phyloP scores from a whole-genome alignment of 30 jellyfish, hydroid and myxozoan genomes.

The Turritopsis rubra region DNA sequence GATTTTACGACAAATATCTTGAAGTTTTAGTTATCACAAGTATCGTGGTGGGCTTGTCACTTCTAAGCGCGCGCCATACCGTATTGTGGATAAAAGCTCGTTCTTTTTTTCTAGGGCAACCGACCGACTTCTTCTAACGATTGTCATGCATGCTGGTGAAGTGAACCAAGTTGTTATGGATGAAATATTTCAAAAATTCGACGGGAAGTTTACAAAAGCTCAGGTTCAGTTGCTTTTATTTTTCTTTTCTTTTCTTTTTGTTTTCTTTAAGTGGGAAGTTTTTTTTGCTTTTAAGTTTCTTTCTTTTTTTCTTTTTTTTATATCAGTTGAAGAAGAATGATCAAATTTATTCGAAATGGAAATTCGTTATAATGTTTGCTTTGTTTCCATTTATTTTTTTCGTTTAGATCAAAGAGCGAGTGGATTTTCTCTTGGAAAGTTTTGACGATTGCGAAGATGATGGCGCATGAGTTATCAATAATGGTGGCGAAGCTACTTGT shows the following conservation, averaged over 20 bases:
- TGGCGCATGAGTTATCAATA: not conserved
- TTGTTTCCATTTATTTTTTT: not conserved
- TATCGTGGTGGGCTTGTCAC: too few species aligned
- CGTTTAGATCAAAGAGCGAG: conserved; percentile 4
- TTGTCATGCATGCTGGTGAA: not conserved
- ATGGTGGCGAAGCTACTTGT: not conserved
- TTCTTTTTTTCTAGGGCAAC: not conserved
- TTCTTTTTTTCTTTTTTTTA: too few species aligned
- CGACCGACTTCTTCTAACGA: not conserved
- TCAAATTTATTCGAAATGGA: not conserved
- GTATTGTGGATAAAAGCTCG: not conserved
- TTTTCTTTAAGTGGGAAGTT: too few species aligned
- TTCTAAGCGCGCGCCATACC: too few species aligned
- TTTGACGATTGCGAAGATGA: not conserved
- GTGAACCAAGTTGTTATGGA: not conserved
- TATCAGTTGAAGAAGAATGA: too few species aligned
- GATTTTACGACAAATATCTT: too few species aligned
- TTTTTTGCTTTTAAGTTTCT: not conserved
- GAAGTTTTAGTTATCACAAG: too few species aligned
- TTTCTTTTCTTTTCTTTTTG: too few species aligned
- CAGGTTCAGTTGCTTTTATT: too few species aligned
- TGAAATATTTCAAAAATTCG: not conserved
- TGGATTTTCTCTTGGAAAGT: conserved; percentile 4
- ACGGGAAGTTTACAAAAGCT: not conserved
- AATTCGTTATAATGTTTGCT: not conserved